These are phyloP conservation scores for Sinocyclocheilus rhinocerous DNA, from an alignment of 2,113 vertebrate species.

Conservation along the genomic window DNA sequence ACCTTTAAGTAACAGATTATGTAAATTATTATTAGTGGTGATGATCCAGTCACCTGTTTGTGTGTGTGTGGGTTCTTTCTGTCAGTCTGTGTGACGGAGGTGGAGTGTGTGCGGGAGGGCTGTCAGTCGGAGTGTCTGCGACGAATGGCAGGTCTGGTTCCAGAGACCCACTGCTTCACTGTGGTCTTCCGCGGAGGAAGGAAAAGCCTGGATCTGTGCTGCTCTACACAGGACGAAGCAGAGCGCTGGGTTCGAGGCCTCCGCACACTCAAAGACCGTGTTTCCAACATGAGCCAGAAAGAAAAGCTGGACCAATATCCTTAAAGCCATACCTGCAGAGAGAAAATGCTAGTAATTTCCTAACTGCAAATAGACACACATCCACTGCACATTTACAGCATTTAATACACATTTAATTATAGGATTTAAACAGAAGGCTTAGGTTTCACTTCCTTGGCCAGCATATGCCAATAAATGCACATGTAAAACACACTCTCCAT, in stretches of 20 bases:
- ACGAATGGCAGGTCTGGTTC: slow-evolving; percentile 74
- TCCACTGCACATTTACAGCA: not conserved
- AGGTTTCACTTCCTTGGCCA: not conserved
- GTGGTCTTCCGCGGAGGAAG: slow-evolving; percentile 84
- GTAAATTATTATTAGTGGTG: not conserved
- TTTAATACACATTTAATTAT: not conserved
- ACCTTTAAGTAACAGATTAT: not conserved
- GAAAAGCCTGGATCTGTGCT: slow-evolving; percentile 89
- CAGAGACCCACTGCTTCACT: slow-evolving; percentile 84
- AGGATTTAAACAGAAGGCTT: not conserved
- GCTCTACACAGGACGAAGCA: slow-evolving; percentile 80
- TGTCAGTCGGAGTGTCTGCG: slow-evolving; percentile 88
- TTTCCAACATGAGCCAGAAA: slow-evolving; percentile 87
- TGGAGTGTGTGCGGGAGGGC: slow-evolving; percentile 87
- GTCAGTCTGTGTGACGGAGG: slow-evolving; percentile 86
- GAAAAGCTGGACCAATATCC: slow-evolving; percentile 98
- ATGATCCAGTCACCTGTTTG: not conserved
- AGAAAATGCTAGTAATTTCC: not conserved
- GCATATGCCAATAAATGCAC: not conserved
- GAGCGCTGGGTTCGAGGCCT: slow-evolving; percentile 88
- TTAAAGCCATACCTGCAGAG: slow-evolving; percentile 56
- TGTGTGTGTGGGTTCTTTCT: not conserved
- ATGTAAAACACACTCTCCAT: not conserved
- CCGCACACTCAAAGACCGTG: slow-evolving; percentile 79
- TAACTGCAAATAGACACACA: not conserved